A percentile compares a stretch with the other conserved stretches of the same genome.
Conservation (phyloP, 2,113 vertebrate genomes). For the Sceloporus undulatus region DNA sequence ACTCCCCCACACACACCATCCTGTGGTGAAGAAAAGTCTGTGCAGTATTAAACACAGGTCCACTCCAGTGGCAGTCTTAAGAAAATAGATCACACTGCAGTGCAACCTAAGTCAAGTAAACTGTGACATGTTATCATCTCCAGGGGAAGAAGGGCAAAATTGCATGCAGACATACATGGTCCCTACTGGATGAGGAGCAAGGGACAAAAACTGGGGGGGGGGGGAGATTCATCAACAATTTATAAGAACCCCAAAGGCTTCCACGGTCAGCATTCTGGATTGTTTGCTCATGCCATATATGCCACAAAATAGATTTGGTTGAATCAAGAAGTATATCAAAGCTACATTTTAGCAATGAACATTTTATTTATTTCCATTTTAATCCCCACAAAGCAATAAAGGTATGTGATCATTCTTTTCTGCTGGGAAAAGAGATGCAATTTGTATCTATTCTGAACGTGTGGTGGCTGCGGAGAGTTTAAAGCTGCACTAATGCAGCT, state of each 20-base stretch:
- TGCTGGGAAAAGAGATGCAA: neutral
- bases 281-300: conserved; percentile 35
- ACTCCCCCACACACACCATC: too few species aligned
- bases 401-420: neutral
- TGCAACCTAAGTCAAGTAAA: conserved; percentile 57
- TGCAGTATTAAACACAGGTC: conserved; percentile 24
- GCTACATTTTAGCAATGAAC: neutral
- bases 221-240: conserved; percentile 69
- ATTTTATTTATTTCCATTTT: neutral
- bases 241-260: conserved; percentile 48
- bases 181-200: conserved; percentile 56
- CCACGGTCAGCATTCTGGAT: conserved; percentile 11
- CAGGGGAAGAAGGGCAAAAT: conserved; percentile 40
- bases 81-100: conserved; percentile 45
- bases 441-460: neutral
- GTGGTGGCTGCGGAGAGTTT: neutral
- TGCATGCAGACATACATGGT: conserved; percentile 37
- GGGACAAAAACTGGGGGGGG: conserved; percentile 55
- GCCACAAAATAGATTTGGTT: neutral
- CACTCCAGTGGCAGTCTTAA: conserved; percentile 14
- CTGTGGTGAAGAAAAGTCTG: neutral
- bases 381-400: neutral
- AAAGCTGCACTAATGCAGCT: neutral
- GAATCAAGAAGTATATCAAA: neutral
- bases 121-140: conserved; percentile 44